These are phyloP conservation scores for Maniola hyperantus DNA, from an alignment of 2,888 invertebrate genomes.

Conservation along the genomic window DNA sequence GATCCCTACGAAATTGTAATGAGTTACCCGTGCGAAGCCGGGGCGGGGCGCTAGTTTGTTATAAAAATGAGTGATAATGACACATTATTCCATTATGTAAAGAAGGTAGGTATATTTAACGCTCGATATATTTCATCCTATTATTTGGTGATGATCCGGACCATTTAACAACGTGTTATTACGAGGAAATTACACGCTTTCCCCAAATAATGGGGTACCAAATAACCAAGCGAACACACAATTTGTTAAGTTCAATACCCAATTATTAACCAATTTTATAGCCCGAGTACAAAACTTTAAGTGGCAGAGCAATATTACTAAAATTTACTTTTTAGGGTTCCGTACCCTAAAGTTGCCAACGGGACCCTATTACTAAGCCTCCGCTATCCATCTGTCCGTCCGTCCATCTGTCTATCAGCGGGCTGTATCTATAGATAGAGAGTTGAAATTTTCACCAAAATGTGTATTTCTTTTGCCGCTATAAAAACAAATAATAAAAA, in stretches of 20 bases:
- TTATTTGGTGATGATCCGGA: slow-evolving; percentile 33
- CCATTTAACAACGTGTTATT: slow-evolving; percentile 35
- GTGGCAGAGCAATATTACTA: neutral
- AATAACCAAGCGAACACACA: slow-evolving; percentile 3
- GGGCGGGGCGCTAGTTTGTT: too few species aligned
- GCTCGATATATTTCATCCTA: slow-evolving; percentile 34
- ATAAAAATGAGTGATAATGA: slow-evolving; percentile 31
- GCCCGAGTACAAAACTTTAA: neutral
- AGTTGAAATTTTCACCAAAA: too few species aligned
- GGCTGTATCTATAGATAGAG: too few species aligned
- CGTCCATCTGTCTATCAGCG: too few species aligned
- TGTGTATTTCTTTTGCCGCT: too few species aligned
- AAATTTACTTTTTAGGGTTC: too few species aligned
- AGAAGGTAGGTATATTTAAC: slow-evolving; percentile 25
- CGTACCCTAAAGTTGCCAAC: too few species aligned
- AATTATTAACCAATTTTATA: slow-evolving; percentile 1
- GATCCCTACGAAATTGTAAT: too few species aligned
- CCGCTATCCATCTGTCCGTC: too few species aligned
- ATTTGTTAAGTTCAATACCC: slow-evolving; percentile 3
- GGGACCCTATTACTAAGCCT: too few species aligned
- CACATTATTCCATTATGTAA: neutral
- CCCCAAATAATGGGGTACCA: slow-evolving; percentile 15
- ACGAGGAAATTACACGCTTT: slow-evolving; percentile 26
- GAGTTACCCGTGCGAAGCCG: too few species aligned
- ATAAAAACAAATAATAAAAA: too few species aligned